These are phyloP conservation scores for Zhengitettix transpicula DNA, from an alignment of 2,888 invertebrate genomes.

Conservation along the genomic window DNA sequence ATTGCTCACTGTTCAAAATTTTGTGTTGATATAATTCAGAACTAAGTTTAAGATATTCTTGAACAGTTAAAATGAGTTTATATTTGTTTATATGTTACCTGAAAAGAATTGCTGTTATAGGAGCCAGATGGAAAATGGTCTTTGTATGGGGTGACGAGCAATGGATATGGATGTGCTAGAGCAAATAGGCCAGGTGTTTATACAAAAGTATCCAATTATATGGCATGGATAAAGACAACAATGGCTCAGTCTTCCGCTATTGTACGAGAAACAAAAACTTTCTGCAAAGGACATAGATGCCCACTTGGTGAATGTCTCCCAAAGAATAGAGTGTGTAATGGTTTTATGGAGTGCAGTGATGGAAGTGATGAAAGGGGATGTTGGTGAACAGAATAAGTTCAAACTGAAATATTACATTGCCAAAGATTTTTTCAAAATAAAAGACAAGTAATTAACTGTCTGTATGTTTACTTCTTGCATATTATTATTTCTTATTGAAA, in stretches of 20 bases:
- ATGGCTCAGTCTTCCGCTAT: constrained; percentile 40
- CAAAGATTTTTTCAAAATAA: too few relatives aligned
- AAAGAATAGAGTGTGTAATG: constrained; percentile 54
- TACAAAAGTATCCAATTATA: constrained; percentile 59
- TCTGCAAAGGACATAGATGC: constrained; percentile 46
- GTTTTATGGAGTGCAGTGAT: constrained; percentile 59
- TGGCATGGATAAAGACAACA: constrained; percentile 49
- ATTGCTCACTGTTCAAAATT: too few relatives aligned
- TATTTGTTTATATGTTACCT: too few relatives aligned
- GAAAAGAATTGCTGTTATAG: constrained; percentile 20
- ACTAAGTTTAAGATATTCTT: too few relatives aligned
- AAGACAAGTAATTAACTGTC: too few relatives aligned
- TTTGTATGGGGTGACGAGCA: constrained; percentile 49
- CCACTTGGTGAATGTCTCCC: constrained; percentile 60
- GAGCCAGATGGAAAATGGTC: constrained; percentile 27
- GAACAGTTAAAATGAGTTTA: too few relatives aligned
- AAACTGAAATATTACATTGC: too few relatives aligned
- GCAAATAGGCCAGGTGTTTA: constrained; percentile 66
- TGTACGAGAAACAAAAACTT: constrained; percentile 6
- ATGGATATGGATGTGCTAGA: constrained; percentile 64
- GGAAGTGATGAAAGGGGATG: constrained; percentile 56
- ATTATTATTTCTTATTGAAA: too few relatives aligned
- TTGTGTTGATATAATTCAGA: too few relatives aligned
- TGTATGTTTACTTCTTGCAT: too few relatives aligned
- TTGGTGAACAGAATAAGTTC: constrained; percentile 13